Base-by-base conservation (phyloP, 2,113 vertebrate genomes). In the Tenrec ecaudatus region DNA sequence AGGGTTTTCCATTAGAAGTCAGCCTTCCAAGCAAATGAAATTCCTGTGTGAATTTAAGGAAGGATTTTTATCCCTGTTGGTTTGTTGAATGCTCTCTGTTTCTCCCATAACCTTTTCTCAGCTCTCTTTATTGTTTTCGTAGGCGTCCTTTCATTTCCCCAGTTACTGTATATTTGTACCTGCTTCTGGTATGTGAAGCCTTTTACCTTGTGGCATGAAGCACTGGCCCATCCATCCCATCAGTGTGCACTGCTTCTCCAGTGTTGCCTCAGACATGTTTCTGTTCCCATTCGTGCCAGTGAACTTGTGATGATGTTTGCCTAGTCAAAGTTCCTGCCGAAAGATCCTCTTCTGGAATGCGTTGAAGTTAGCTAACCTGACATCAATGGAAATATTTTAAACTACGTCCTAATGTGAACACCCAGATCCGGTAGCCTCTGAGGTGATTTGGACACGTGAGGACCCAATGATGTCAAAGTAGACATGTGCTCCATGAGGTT, bases 141-240 rank as follows among this genome's bases (percentile, higher is more conserved):
- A 97, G 97, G 93, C 73, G 83, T 95, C 66, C 91, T 97, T 97
- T 96, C 95, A 82, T 97, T 97, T 96, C 93, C 95, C 90, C 95
- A 96, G 96, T 96, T 97, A 91, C 93, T 92, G 91, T 97, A 36
- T 93, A 95, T 97, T 93, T 97, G 85, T 86, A 82, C 96, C 89
- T 97, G 93, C 95, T 96, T 69, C 94, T 96, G 95, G 96, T 97
- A 97, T 96, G 80, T 96, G 96, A 97, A 97, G 95, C 92, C 95
- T 90, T 96, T 97, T 96, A 78, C 91, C 95, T 96, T 95, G 91
- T 82, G 80, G 95, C 97, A 95, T 98, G 93, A 90, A 86, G 80
- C 95, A 93, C 95, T 85, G 95, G 93, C 91, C 88, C 86, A 96
- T 97, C 77, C 94, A 96, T 97, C 79, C 94, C 95, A 86, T 95